Percentiles rank a stretch among this genome's conserved stretches.
Evolutionary conservation across 2,888 invertebrate genomes (phyloP).

Genomic region (Drosophila picticornis): DNA sequence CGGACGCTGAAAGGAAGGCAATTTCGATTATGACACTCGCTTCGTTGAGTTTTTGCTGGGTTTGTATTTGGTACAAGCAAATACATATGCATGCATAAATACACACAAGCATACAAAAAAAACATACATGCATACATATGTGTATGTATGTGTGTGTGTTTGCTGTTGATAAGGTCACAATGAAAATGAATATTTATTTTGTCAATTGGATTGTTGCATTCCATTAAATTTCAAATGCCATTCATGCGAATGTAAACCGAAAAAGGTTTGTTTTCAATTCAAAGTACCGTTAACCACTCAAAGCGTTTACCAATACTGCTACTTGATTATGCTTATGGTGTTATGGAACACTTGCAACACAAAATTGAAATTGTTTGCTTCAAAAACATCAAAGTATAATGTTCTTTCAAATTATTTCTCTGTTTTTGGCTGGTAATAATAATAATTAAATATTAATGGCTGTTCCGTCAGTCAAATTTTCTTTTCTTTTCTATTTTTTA

Average conservation of each 20-base stretch:
- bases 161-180: slow-evolving; percentile 24
- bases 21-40: slow-evolving; percentile 27
- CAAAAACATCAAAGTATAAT: neutral
- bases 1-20: slow-evolving; percentile 1
- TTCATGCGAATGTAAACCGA: neutral
- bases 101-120: neutral
- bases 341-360: neutral
- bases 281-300: neutral
- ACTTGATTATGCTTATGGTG: neutral
- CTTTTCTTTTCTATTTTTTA: neutral
- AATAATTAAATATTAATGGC: neutral
- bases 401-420: neutral
- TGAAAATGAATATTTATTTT: slow-evolving; percentile 13
- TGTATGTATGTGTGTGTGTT: neutral
- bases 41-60: slow-evolving; percentile 5
- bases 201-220: slow-evolving; percentile 13
- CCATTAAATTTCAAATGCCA: slow-evolving; percentile 1
- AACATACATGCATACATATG: neutral
- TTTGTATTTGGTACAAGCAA: neutral
- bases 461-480: neutral
- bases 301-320: neutral
- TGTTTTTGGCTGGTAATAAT: neutral
- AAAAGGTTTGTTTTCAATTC: neutral
- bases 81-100: neutral
- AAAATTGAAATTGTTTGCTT: neutral